These are phyloP conservation scores for Todus mexicanus DNA, from an alignment of 2,797 vertebrate genomes.

Conservation along the genomic window DNA sequence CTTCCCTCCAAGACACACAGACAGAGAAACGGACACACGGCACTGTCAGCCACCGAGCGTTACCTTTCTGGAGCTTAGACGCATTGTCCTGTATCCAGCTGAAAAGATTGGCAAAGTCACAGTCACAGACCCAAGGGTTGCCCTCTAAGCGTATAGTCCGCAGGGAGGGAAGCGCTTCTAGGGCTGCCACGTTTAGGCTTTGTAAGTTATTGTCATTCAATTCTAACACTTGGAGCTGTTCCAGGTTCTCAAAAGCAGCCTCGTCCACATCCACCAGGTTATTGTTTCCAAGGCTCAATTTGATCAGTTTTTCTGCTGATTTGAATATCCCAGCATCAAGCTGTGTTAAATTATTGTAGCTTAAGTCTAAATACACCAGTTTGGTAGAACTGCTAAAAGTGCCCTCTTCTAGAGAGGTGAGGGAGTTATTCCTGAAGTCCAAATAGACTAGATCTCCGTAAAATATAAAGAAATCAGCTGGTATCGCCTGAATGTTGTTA, in stretches of 20 bases:
- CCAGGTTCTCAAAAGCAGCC: conserved; percentile 90
- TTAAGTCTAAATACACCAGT: conserved; percentile 92
- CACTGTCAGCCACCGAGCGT: conserved; percentile 5
- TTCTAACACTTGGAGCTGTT: conserved; percentile 92
- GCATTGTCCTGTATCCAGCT: conserved; percentile 91
- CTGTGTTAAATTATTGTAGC: conserved; percentile 94
- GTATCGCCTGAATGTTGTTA: conserved; percentile 91
- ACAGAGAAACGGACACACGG: neutral
- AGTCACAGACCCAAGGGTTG: conserved; percentile 97
- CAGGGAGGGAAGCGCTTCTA: conserved; percentile 89
- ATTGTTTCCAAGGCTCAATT: conserved; percentile 90
- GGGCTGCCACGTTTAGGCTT: conserved; percentile 84
- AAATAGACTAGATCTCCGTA: conserved; percentile 95
- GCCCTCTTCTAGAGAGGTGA: conserved; percentile 88
- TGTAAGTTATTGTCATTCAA: conserved; percentile 92
- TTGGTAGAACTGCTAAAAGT: conserved; percentile 92
- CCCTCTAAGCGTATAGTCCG: conserved; percentile 90
- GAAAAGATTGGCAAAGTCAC: conserved; percentile 93
- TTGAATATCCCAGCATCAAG: conserved; percentile 89
- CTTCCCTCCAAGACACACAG: neutral
- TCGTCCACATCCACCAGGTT: conserved; percentile 87
- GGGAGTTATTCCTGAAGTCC: conserved; percentile 95
- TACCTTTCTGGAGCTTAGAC: conserved; percentile 93
- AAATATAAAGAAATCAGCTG: conserved; percentile 92
- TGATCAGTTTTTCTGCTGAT: conserved; percentile 89